Percentiles rank a stretch among this genome's conserved stretches.
Evolutionary conservation across 2,113 vertebrate genomes (phyloP).

Genomic region (Phyllostomus hastatus): DNA sequence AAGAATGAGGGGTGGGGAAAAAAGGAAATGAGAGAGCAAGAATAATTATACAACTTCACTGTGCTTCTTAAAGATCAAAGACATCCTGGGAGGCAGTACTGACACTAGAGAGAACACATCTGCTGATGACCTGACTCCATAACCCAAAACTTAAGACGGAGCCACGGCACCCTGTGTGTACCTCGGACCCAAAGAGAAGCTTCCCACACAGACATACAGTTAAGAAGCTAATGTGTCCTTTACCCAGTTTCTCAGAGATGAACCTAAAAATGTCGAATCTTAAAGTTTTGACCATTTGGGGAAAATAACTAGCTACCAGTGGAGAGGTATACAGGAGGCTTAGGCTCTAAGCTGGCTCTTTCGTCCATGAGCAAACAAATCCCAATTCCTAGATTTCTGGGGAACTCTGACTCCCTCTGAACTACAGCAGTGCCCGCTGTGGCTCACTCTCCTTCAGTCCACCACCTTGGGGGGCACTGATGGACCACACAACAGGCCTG

Average conservation of each 20-base stretch:
- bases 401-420: not conserved
- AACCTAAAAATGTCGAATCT: not conserved
- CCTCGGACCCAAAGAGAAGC: not conserved
- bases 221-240: not conserved
- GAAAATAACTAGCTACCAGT: not conserved
- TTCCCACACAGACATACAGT: not conserved
- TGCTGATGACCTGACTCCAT: not conserved
- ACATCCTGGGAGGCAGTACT: not conserved
- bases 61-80: not conserved
- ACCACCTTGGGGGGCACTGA: not conserved
- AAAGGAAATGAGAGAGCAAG: slow-evolving; percentile 6
- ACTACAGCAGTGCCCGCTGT: not conserved
- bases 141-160: not conserved
- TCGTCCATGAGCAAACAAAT: not conserved
- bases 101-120: not conserved
- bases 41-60: slow-evolving; percentile 3
- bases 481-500: not conserved
- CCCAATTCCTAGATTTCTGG: not conserved
- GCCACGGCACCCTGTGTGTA: not conserved
- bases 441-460: not conserved
- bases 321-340: not conserved
- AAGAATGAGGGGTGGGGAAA: not conserved
- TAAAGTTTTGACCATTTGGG: not conserved
- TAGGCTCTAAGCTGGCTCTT: not conserved
- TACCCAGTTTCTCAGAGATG: not conserved